These are phyloP conservation scores for Choristoneura fumiferana DNA, from an alignment of 1,140 invertebrate genomes.

Conservation along the genomic window DNA sequence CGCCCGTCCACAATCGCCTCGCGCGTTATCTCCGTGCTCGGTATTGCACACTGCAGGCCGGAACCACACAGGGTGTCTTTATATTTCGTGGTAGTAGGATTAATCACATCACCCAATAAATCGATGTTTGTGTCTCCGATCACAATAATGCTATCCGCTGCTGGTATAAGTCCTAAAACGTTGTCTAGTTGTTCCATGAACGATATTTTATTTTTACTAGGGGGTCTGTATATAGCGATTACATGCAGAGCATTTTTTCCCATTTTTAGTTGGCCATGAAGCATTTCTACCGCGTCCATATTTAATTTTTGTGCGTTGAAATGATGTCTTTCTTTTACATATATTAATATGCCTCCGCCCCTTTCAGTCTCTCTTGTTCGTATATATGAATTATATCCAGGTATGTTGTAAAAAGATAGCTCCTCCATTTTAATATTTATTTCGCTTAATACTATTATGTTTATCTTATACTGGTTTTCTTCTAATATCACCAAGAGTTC, in stretches of 20 bases:
- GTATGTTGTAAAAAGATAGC: constrained; percentile 1
- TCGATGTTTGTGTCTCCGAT: background rate
- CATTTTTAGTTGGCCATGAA: background rate
- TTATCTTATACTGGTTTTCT: background rate
- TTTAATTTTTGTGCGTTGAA: background rate
- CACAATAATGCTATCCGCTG: background rate
- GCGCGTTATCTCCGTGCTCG: constrained; percentile 3
- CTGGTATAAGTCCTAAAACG: background rate
- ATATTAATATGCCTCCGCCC: constrained; percentile 10
- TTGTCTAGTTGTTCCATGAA: background rate
- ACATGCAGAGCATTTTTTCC: background rate
- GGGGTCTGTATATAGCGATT: background rate
- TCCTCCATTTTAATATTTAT: constrained; percentile 18
- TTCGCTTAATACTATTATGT: constrained; percentile 20
- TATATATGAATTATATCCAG: constrained; percentile 1
- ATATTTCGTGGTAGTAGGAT: background rate
- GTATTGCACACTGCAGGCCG: constrained; percentile 14
- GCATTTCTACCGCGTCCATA: background rate
- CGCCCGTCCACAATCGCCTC: constrained; percentile 5
- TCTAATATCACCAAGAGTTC: constrained; percentile 13
- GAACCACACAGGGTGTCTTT: too few relatives aligned
- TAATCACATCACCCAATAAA: background rate
- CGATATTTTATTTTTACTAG: background rate
- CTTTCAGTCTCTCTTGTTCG: background rate
- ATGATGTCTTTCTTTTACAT: background rate